These are phyloP conservation scores for Streptopelia turtur DNA, from an alignment of 2,797 vertebrate species.

Conservation along the genomic window DNA sequence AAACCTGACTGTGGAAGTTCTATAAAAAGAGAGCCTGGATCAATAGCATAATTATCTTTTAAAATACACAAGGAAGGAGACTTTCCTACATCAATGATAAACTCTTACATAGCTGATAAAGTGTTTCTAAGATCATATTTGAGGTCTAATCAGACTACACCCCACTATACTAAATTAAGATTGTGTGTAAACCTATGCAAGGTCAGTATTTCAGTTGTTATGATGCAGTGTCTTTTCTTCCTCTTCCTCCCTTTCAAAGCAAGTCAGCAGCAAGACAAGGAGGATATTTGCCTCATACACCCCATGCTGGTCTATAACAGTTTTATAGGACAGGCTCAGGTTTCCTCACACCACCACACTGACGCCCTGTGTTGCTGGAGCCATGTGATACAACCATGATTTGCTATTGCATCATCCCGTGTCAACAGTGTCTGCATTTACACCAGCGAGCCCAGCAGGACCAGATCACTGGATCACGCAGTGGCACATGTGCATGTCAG, in stretches of 20 bases:
- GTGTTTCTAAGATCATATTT: background rate
- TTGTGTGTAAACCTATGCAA: background rate
- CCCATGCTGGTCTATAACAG: background rate
- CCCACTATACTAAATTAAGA: background rate
- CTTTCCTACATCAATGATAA: background rate
- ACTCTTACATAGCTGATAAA: background rate
- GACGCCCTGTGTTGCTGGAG: background rate
- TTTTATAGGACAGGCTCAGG: background rate
- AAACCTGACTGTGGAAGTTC: background rate
- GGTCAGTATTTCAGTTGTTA: background rate
- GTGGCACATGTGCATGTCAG: accelerated
- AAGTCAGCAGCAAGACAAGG: background rate
- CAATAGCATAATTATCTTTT: background rate
- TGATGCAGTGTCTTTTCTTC: background rate
- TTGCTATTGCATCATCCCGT: background rate
- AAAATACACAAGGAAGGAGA: background rate
- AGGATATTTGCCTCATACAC: background rate
- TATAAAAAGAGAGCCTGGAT: background rate
- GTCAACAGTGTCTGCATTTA: background rate
- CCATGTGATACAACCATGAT: background rate
- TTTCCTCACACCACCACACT: background rate
- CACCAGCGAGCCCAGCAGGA: background rate
- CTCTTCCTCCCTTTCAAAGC: background rate
- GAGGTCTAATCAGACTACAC: background rate
- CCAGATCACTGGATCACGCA: background rate